Percentiles rank a stretch among this genome's conserved stretches.
These are phyloP conservation scores for Musca vetustissima DNA, from an alignment of 1,140 invertebrate genomes.

Conservation along the genomic window DNA sequence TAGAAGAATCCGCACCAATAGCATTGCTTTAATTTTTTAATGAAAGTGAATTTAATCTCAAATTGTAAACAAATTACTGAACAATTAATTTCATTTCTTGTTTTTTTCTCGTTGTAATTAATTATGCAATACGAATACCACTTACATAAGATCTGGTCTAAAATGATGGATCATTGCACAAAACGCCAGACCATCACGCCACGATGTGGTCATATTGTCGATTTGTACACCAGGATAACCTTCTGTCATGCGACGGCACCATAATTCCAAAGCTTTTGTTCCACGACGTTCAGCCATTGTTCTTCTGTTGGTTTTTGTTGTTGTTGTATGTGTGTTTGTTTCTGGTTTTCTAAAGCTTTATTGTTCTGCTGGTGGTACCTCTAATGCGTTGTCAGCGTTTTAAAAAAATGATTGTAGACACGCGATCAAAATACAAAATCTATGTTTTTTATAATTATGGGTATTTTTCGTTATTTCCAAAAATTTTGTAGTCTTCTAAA, in stretches of 20 bases:
- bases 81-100: background rate
- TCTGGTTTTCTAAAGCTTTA: background rate
- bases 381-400: background rate
- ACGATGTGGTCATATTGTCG: slow-evolving; percentile 90
- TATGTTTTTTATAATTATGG: too few species aligned
- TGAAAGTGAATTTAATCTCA: too few species aligned
- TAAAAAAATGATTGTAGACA: too few species aligned
- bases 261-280: slow-evolving; percentile 82
- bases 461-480: too few species aligned
- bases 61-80: background rate
- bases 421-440: background rate
- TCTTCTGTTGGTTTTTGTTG: background rate
- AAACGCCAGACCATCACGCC: slow-evolving; percentile 92
- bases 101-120: background rate
- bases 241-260: slow-evolving; percentile 84
- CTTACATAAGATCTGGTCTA: slow-evolving; percentile 94
- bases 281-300: slow-evolving; percentile 79
- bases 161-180: slow-evolving; percentile 96
- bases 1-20: too few species aligned
- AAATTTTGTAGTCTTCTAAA: too few species aligned
- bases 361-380: background rate
- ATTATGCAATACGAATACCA: slow-evolving; percentile 53
- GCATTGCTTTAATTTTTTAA: too few species aligned
- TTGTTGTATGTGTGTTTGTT: too few species aligned
- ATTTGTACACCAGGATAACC: slow-evolving; percentile 90